Percentiles rank a stretch among this genome's conserved stretches.
Evolutionary conservation across 2,888 invertebrate species (phyloP).

Genomic region (Creontiades dilutus): DNA sequence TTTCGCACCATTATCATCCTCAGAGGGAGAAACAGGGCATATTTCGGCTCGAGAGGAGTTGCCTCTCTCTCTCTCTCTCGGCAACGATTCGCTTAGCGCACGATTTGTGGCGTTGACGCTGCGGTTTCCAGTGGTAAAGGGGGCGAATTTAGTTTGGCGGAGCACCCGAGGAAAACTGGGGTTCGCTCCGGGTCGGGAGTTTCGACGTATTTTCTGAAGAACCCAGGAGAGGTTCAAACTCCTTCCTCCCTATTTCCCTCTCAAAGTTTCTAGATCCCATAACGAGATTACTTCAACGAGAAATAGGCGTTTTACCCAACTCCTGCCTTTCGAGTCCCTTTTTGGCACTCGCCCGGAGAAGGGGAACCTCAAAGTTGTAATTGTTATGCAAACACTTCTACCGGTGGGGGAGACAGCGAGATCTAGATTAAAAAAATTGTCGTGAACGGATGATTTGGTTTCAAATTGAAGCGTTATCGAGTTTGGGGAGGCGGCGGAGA

Average conservation of each 20-base stretch:
- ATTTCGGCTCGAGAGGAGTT: background rate
- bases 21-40: background rate
- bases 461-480: slow-evolving; percentile 57
- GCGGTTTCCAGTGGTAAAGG: slow-evolving; percentile 4
- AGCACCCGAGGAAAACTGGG: background rate
- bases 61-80: background rate
- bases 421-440: slow-evolving; percentile 51
- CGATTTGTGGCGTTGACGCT: slow-evolving; percentile 45
- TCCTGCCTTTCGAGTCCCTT: slow-evolving; percentile 22
- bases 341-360: background rate
- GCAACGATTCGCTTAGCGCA: slow-evolving; percentile 17
- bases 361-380: slow-evolving; percentile 42
- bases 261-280: slow-evolving; percentile 61
- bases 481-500: background rate
- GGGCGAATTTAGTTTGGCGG: slow-evolving; percentile 38
- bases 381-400: slow-evolving; percentile 57
- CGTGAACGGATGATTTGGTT: slow-evolving; percentile 52
- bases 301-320: slow-evolving; percentile 43
- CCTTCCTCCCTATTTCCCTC: background rate
- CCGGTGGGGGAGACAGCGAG: background rate
- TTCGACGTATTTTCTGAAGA: slow-evolving; percentile 35
- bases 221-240: background rate
- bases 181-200: slow-evolving; percentile 2
- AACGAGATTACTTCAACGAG: slow-evolving; percentile 60
- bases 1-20: background rate